Evolutionary conservation across 2,797 vertebrate species (phyloP).

Genomic region (Gouania willdenowi): DNA sequence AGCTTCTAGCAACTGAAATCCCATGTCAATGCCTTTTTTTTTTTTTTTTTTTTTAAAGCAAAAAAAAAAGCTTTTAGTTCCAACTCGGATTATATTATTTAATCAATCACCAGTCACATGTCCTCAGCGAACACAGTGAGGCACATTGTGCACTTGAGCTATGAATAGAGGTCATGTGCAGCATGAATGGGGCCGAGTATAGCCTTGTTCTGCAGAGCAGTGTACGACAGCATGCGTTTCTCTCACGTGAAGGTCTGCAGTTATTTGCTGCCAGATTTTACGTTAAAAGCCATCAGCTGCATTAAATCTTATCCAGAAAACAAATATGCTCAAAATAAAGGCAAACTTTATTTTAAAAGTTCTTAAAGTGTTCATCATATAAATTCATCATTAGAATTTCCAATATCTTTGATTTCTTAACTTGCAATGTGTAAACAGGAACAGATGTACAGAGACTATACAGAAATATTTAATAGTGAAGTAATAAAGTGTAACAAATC

Average conservation of each 20-base stretch:
- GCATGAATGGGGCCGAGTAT: conserved; percentile 34
- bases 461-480: too few relatives aligned
- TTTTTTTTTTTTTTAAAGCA: too few relatives aligned
- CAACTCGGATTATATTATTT: conserved; percentile 31
- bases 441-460: too few relatives aligned
- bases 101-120: conserved; percentile 11
- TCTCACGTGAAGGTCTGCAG: conserved; percentile 33
- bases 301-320: too few relatives aligned
- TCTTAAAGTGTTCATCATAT: too few relatives aligned
- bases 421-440: conserved; percentile 4
- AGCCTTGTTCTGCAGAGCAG: conserved; percentile 15
- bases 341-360: too few relatives aligned
- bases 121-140: conserved; percentile 33
- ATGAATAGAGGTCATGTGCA: conserved; percentile 64
- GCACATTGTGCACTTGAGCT: conserved; percentile 48
- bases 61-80: too few relatives aligned
- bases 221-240: conserved; percentile 23
- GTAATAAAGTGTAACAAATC: too few relatives aligned
- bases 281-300: conserved; percentile 42
- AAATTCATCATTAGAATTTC: too few relatives aligned
- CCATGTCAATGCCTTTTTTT: background rate
- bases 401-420: too few relatives aligned
- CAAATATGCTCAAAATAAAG: too few relatives aligned
- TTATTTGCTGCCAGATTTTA: conserved; percentile 27
- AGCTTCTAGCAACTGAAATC: conserved; percentile 3